A percentile compares a stretch with the other conserved stretches of the same genome.
phyloP scores from a whole-genome alignment of 2,113 vertebrate genomes.

The Chelonoidis abingdonii region DNA sequence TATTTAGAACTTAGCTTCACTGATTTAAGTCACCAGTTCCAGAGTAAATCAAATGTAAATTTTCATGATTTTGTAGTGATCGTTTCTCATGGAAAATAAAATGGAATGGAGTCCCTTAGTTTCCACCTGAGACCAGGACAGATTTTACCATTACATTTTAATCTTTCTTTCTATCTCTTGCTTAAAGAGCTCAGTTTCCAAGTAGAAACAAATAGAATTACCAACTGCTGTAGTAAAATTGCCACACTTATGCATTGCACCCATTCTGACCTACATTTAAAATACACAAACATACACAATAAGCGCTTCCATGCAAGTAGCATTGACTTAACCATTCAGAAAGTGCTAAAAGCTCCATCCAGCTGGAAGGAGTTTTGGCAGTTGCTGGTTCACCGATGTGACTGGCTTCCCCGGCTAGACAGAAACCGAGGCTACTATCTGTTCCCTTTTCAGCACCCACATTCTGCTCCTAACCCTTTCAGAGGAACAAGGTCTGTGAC shows the following conservation, averaged over 20 bases:
- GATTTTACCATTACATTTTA: not conserved
- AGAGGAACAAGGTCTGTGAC: not conserved
- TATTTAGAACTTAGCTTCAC: not conserved
- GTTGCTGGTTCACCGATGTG: not conserved
- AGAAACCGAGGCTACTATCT: not conserved
- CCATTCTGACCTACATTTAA: not conserved
- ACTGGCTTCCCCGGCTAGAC: not conserved
- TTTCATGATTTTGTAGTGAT: not conserved
- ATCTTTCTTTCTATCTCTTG: not conserved
- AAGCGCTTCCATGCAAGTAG: not conserved
- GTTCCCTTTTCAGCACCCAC: not conserved
- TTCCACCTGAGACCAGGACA: not conserved
- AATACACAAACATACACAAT: accelerated
- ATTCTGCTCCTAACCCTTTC: not conserved
- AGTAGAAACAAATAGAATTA: not conserved
- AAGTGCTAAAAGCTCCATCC: not conserved
- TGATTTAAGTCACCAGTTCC: not conserved
- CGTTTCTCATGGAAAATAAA: not conserved
- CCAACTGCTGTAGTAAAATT: not conserved
- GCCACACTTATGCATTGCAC: not conserved
- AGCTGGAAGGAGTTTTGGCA: not conserved
- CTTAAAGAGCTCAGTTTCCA: not conserved
- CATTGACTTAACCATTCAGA: not conserved
- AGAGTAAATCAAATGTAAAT: not conserved
- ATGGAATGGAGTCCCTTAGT: not conserved